Evolutionary conservation across 2,113 vertebrate species (phyloP), one percentile per base, ranked within the genome.

Genomic region (Natator depressus): DNA sequence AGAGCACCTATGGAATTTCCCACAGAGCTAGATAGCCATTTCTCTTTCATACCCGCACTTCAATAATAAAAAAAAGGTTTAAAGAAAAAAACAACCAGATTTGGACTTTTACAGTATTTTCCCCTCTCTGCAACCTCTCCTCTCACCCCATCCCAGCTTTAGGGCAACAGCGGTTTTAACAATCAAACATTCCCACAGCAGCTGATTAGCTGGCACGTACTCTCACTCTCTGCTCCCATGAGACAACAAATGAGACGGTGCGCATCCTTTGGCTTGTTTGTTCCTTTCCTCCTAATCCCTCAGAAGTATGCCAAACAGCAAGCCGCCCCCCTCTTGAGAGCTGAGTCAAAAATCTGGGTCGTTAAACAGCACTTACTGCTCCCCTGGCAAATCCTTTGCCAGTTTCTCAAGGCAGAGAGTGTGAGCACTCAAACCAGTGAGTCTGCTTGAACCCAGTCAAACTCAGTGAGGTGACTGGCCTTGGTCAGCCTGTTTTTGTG

Each of bases 121-220:
- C 79, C 25, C 25, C 10, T 29, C 42, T 46, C 42, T 25, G 72
- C 35, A 17, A 7, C n/a, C 46, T 51, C n/a, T 19, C 4, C 47
- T 19, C 65, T 0, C 1, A 14, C 53, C 76, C 53, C 50, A 31
- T 25, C 72, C 22, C 20, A 25, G 55, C 25, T 57, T 57, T 25
- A 62, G 11, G 0, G 54, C 82, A 62, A 80, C 57, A 81, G 82
- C 86, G 80, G 2, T 1, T 84, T 65, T 62, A 91, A 76, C 79
- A 9, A 51, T 9, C 27, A 29, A 57, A 47, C 6, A 13, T 88
- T 82, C 93, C 94, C 94, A 87, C 96, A 92, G 94, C 91, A 91
- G 90, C 91, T 29, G 57, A 19, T 50, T 38, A 57, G 90, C 80
- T 50, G 0, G 0, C 91, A 80, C 0, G 3, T 47, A 49, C 90